Evolutionary conservation across 2,888 invertebrate genomes (phyloP), one percentile per base, ranked within the genome.

Genomic region (Patella ulyssiponensis): DNA sequence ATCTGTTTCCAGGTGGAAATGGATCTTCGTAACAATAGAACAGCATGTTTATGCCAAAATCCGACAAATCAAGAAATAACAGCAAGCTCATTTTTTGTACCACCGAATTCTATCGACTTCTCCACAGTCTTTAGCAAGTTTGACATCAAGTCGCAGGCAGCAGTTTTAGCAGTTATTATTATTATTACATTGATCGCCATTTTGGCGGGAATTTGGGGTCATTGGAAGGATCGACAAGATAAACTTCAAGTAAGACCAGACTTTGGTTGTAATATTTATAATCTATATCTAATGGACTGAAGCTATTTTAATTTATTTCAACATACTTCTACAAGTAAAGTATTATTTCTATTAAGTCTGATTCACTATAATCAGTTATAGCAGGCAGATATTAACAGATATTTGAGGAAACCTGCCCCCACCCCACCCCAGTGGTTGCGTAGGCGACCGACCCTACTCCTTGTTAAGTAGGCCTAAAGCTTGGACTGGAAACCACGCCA

Each of bases 51-150:
- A 12, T 80, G 80, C 27, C 64, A 69, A 44, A 56, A 72, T 17
- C 23, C 44, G 3, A 69, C 73, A 14, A 69, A 64, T 23, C 64
- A 80, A 20, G n/a, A 76, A n/a, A 72, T 78, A 33, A 73, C 54
- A 44, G 77, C 83, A 5, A 82, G 85, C 17, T 89, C 91, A 33
- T 90, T 91, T 76, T 84, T 83, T 58, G 86, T 91, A 0, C 86
- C 89, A 69, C 90, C 90, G 2, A 92, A 92, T 83, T 85, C 88
- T 9, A 89, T 92, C 9, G 88, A 92, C 85, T 92, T 92, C 84
- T 82, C 84, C 51, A 89, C 87, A 23, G 90, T 92, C 4, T 91
- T 91, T 77, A 86, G 86, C 17, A 86, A 91, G 79, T 85, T 87
- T 73, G 84, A 84, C 74, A 69, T 80, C 12, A 20, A 70, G n/a